phyloP scores from a whole-genome alignment of 1,140 invertebrate species.

The Drosophila kikkawai region DNA sequence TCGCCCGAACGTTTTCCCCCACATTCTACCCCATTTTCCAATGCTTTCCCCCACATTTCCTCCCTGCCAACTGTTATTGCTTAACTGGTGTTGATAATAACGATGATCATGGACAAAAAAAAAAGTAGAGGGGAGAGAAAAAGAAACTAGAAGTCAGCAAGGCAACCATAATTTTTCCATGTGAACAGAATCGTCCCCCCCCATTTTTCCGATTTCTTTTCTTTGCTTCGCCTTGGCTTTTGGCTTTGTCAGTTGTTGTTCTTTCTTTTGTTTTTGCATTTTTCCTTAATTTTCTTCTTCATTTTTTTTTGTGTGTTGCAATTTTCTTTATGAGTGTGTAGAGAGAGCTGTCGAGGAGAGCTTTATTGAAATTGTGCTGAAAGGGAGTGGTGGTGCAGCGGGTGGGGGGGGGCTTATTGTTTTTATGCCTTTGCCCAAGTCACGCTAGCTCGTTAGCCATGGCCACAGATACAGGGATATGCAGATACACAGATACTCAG shows the following conservation, averaged over 20 bases:
- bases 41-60: slow-evolving; percentile 6
- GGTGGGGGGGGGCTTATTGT: slow-evolving; percentile 35
- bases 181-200: slow-evolving; percentile 28
- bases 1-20: not conserved
- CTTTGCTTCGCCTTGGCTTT: not conserved
- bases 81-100: slow-evolving; percentile 78
- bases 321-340: slow-evolving; percentile 53
- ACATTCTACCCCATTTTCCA: not conserved
- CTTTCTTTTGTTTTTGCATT: slow-evolving; percentile 18
- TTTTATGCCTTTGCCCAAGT: slow-evolving; percentile 68
- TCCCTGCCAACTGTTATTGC: slow-evolving; percentile 53
- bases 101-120: slow-evolving; percentile 61
- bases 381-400: slow-evolving; percentile 1
- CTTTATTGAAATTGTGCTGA: slow-evolving; percentile 73
- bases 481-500: not conserved
- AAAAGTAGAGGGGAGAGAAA: slow-evolving; percentile 9
- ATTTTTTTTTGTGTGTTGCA: slow-evolving; percentile 27
- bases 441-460: slow-evolving; percentile 68
- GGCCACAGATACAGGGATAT: slow-evolving; percentile 30
- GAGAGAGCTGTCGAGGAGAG: slow-evolving; percentile 55
- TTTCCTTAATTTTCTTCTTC: slow-evolving; percentile 6
- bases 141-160: slow-evolving; percentile 46
- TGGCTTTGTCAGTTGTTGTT: slow-evolving; percentile 14
- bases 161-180: slow-evolving; percentile 68
- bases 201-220: slow-evolving; percentile 15